Evolutionary conservation across 1,140 invertebrate species (phyloP), one percentile per base, ranked within the genome.

Genomic region (Panagrolaimus sp.): DNA sequence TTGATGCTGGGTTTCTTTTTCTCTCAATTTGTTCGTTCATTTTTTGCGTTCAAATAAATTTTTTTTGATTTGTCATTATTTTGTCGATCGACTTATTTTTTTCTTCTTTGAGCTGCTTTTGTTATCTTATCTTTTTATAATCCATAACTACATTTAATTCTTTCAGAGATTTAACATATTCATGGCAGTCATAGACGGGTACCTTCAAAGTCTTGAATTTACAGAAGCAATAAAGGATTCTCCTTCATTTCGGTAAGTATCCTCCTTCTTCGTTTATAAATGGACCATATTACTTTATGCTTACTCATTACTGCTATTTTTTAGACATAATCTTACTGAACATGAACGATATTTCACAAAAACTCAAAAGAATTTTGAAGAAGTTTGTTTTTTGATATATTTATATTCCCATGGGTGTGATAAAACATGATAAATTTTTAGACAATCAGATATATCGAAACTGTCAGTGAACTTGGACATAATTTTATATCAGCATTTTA

Each of bases 361-460:
- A 27, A 45, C 77, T 44, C 66, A 78, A 9, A 78, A 75, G 63
- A 62, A 67, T 47, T 57, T 76, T 45, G 77, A 78, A 9, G 75
- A 76, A 25, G 74, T 76, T 16, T 64, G 63, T 75, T 63, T 16
- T 8, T 9, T 13, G 8, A 62, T 2, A 62, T 31, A 63, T 8
- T 25, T 67, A 4, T 67, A 14, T 25, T 31, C 9, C 9, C 16
- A 67, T 66, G 16, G 13, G 38, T 66, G 9, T 5, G 14, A 27
- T 42, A 31, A 31, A 46, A 20, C 1, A 1, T 11, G 9, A 4
- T 48, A 48, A 63, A 14, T 25, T 53, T 74, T 74, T 45, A 74
- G 73, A 43, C 44, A 23, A 44, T 76, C 43, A 51, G 66, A n/a
- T 38, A 67, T 14, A 65, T 75, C 9, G 70, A 74, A 45, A 27